Evolutionary conservation across 2,797 vertebrate genomes (phyloP).

Genomic region (Agapornis canus): DNA sequence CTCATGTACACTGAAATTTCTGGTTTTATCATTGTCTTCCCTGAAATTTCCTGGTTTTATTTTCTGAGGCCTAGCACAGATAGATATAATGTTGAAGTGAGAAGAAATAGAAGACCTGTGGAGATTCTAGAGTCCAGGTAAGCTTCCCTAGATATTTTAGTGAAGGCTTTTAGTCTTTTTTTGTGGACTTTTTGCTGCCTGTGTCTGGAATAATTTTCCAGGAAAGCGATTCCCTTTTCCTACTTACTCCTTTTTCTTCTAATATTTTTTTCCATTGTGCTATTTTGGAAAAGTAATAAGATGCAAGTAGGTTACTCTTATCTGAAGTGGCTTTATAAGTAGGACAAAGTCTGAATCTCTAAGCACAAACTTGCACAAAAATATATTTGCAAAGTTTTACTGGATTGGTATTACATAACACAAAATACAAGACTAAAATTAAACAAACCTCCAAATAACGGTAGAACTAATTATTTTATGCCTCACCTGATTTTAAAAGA

Average conservation of each 20-base stretch:
- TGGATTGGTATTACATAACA: constrained; percentile 24
- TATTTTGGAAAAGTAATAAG: constrained; percentile 63
- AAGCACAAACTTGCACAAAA: constrained; percentile 29
- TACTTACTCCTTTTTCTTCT: background rate
- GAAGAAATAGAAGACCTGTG: background rate
- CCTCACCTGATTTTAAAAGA: background rate
- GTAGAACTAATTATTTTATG: background rate
- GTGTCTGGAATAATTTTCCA: constrained; percentile 20
- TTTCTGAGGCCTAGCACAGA: background rate
- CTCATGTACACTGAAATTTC: background rate
- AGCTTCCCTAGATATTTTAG: background rate
- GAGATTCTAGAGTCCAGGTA: background rate
- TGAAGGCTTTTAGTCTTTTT: background rate
- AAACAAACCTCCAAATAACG: background rate
- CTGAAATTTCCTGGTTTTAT: background rate
- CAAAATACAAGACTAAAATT: background rate
- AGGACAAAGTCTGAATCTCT: constrained; percentile 59
- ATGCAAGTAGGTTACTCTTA: constrained; percentile 68
- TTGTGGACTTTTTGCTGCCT: background rate
- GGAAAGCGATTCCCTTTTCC: constrained; percentile 5
- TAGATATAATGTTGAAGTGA: background rate
- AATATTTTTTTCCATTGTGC: background rate
- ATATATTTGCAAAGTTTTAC: background rate
- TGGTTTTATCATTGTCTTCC: background rate
- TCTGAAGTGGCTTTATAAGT: constrained; percentile 53